Conservation (phyloP, 1,140 invertebrate species). For the Onthophagus taurus region DNA sequence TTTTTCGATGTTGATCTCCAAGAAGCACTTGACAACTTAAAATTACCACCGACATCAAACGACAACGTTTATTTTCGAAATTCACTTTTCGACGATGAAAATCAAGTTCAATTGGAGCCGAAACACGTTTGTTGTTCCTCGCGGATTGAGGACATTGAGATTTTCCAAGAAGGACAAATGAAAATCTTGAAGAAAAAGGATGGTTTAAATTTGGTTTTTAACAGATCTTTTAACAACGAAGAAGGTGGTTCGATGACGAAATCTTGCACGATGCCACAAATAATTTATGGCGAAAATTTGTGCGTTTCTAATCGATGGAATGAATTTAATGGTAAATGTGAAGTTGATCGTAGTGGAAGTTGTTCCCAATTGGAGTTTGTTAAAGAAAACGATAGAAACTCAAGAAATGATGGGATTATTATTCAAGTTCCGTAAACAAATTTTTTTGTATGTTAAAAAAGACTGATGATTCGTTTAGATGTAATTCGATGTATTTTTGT, state of each 20-base stretch:
- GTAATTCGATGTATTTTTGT: no score
- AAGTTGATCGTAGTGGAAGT: no score
- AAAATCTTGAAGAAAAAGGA: slow-evolving; percentile 6
- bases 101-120: neutral
- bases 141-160: slow-evolving; percentile 7
- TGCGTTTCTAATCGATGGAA: neutral
- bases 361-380: no score
- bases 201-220: slow-evolving; percentile 10
- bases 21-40: slow-evolving; percentile 17
- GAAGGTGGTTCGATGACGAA: slow-evolving; percentile 10
- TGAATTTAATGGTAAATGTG: neutral
- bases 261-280: slow-evolving; percentile 23
- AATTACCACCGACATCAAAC: neutral
- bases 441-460: no score
- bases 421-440: no score
- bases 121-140: neutral
- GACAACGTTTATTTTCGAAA: neutral
- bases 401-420: no score
- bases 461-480: no score
- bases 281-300: slow-evolving; percentile 8
- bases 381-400: no score
- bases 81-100: neutral
- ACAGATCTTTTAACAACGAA: neutral
- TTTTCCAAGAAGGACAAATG: neutral
- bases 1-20: slow-evolving; percentile 23